Evolutionary conservation across 2,113 vertebrate genomes (phyloP).

Genomic region (Callipepla californica): DNA sequence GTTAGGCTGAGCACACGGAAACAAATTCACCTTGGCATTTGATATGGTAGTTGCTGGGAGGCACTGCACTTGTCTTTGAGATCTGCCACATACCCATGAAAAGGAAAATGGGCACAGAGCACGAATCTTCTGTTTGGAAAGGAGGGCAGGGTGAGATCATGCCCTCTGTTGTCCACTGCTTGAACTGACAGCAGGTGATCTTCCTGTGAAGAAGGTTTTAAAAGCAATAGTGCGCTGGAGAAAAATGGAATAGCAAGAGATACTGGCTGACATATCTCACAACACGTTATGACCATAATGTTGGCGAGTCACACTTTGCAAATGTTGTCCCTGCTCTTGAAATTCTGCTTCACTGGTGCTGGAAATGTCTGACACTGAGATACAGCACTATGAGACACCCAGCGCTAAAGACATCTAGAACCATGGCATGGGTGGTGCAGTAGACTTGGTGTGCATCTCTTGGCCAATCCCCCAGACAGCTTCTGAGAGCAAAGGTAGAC

Average conservation of each 20-base stretch:
- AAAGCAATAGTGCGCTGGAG: not conserved
- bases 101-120: not conserved
- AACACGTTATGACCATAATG: not conserved
- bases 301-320: not conserved
- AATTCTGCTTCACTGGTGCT: not conserved
- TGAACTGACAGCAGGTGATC: not conserved
- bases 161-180: not conserved
- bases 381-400: not conserved
- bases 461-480: not conserved
- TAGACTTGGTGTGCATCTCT: not conserved
- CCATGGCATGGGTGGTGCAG: not conserved
- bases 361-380: not conserved
- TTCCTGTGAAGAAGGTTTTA: not conserved
- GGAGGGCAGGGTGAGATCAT: not conserved
- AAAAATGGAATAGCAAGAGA: not conserved
- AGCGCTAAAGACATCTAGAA: not conserved
- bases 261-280: not conserved
- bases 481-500: not conserved
- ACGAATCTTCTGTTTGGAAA: not conserved
- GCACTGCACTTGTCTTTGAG: not conserved
- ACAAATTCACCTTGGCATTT: not conserved
- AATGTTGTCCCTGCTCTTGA: not conserved
- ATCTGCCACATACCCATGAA: not conserved
- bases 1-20: not conserved
- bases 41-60: not conserved